Base-by-base conservation (phyloP, 2,113 vertebrate genomes). In the Canis aureus region DNA sequence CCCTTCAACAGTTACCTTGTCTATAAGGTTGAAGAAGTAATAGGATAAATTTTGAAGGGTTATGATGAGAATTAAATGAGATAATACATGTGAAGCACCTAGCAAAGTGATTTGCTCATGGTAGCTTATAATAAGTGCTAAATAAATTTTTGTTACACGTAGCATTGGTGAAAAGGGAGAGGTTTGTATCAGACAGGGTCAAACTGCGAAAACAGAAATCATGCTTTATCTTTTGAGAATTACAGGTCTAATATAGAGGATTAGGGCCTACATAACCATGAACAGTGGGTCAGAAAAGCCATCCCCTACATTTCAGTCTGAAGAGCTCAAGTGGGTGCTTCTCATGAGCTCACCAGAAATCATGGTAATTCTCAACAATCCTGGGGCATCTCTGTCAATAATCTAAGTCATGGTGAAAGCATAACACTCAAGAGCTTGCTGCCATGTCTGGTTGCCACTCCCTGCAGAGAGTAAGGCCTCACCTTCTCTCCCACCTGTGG, bases 11-110 rank as follows among this genome's bases (percentile, higher is more conserved):
- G 23, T 64, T 82, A 81, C 35, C 16, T 78, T 88, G 35, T 66
- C 20, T 74, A 27, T 74, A 78, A 95, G 86, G 15, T 83, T 23
- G 29, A 83, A 15, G 8, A 87, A 82, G n/a, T 59, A 81, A 87
- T 62, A 79, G 20, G 11, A 76, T 64, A 66, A 38, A 73, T n/a
- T 29, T 66, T 91, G 2, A 87, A 91, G 15, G 15, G 51, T 35
- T 51, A 32, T 84, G 12, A 38, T 86, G 49, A 74, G 4, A n/a
- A 79, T 23, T 80, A 62, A 80, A 90, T 79, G 17, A 95, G 19
- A 92, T 82, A 60, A 89, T 43, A 76, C 22, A n/a, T 19, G 12
- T 78, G 71, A 62, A 76, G 27, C 23, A 38, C 38, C 83, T 59
- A 73, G 23, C 27, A 62, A 67, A 81, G 27, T 90, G 43, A 90